These are phyloP conservation scores for Acinonyx jubatus DNA, from an alignment of 2,113 vertebrate genomes.

Conservation along the genomic window DNA sequence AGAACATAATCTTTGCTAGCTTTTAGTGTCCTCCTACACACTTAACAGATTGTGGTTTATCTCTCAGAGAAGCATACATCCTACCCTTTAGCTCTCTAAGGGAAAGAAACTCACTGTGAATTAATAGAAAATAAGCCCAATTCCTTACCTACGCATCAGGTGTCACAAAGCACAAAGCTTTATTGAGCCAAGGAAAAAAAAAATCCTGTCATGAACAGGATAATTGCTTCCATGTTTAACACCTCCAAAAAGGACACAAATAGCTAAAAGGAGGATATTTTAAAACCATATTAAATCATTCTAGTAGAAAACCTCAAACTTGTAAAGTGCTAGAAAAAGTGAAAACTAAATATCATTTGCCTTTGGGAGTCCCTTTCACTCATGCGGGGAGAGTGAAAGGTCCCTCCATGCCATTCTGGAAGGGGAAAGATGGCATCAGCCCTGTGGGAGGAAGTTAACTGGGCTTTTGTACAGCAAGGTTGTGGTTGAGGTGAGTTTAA, in stretches of 20 bases:
- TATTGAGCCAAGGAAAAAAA: conserved; percentile 62
- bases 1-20: conserved; percentile 73
- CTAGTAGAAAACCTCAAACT: conserved; percentile 69
- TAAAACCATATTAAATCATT: conserved; percentile 70
- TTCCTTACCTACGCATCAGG: conserved; percentile 69
- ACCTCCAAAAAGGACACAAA: conserved; percentile 67
- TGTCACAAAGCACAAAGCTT: conserved; percentile 74
- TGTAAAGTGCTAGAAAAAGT: conserved; percentile 57
- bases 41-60: conserved; percentile 71
- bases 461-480: background rate
- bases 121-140: conserved; percentile 74
- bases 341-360: conserved; percentile 55
- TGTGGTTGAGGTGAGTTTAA: background rate
- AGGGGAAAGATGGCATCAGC: background rate
- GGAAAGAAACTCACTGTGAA: conserved; percentile 56
- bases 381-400: background rate
- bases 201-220: conserved; percentile 54
- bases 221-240: conserved; percentile 74
- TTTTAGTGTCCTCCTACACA: conserved; percentile 80
- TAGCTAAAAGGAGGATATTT: conserved; percentile 68
- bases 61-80: conserved; percentile 73
- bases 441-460: background rate
- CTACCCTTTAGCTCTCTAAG: conserved; percentile 68
- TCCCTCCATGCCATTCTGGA: background rate
- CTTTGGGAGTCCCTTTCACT: conserved; percentile 26